Percentiles rank a stretch among this genome's conserved stretches.
These are phyloP conservation scores for Chesias legatella DNA, from an alignment of 2,888 invertebrate genomes.

Conservation along the genomic window DNA sequence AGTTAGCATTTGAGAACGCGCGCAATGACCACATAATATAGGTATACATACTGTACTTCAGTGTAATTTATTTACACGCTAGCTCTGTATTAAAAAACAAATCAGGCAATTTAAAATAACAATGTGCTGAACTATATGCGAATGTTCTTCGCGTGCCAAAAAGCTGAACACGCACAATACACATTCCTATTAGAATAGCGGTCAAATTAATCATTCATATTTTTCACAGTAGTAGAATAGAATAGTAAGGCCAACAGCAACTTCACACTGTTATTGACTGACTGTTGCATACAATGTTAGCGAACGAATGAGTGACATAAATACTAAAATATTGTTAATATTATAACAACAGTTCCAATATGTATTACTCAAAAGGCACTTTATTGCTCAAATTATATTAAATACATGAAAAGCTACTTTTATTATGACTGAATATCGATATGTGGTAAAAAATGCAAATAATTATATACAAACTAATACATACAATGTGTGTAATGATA, in stretches of 20 bases:
- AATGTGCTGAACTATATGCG: too few species aligned
- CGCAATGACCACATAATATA: too few species aligned
- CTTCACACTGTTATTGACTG: constrained; percentile 48
- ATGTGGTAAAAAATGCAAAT: constrained; percentile 2
- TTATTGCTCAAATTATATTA: too few species aligned
- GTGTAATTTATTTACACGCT: too few species aligned
- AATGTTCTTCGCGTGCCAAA: not conserved
- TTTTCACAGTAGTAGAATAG: not conserved
- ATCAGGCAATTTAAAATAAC: too few species aligned
- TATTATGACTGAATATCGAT: constrained; percentile 1
- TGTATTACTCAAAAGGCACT: too few species aligned
- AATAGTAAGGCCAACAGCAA: constrained; percentile 11
- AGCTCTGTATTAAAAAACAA: too few species aligned
- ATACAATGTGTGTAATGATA: not conserved
- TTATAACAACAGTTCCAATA: constrained; percentile 3
- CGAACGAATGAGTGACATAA: constrained; percentile 14
- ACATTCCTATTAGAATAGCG: too few species aligned
- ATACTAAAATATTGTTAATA: constrained; percentile 8
- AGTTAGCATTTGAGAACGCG: too few species aligned
- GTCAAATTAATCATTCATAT: too few species aligned
- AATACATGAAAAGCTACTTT: not conserved
- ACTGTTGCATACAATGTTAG: constrained; percentile 53
- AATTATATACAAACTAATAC: not conserved
- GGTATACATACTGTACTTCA: too few species aligned
- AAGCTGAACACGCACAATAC: not conserved